phyloP scores from a whole-genome alignment of 1,140 invertebrate species.

The Metopolophium dirhodum region DNA sequence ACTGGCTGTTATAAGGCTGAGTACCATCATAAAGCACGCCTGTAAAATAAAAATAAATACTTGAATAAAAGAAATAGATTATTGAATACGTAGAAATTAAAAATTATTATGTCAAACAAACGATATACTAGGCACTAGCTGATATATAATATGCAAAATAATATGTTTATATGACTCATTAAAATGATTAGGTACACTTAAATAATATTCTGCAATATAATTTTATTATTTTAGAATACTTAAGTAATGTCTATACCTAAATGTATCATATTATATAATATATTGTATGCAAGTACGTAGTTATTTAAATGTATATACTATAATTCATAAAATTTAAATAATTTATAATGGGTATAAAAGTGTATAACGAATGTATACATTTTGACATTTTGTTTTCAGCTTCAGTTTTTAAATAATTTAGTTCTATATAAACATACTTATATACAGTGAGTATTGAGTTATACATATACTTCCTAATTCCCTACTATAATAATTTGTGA shows the following conservation, averaged over 20 bases:
- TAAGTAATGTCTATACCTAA: neutral
- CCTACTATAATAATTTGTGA: no score
- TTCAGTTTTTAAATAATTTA: no score
- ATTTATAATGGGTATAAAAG: neutral
- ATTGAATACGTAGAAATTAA: neutral
- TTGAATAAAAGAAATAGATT: neutral
- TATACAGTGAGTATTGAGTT: no score
- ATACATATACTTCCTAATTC: no score
- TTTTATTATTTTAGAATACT: neutral
- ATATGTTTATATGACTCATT: neutral
- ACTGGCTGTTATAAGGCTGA: conserved; percentile 59
- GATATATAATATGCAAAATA: neutral
- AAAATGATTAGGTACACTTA: no score
- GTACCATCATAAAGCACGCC: conserved; percentile 29
- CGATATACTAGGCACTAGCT: neutral
- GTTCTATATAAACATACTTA: no score
- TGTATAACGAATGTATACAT: neutral
- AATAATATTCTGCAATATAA: no score
- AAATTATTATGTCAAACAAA: neutral
- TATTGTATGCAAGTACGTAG: neutral
- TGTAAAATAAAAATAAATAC: neutral
- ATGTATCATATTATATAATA: neutral
- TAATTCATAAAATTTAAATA: neutral
- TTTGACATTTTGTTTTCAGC: neutral
- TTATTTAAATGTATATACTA: neutral